Evolutionary conservation across 2,888 invertebrate genomes (phyloP).

Genomic region (Cosmia trapezina): DNA sequence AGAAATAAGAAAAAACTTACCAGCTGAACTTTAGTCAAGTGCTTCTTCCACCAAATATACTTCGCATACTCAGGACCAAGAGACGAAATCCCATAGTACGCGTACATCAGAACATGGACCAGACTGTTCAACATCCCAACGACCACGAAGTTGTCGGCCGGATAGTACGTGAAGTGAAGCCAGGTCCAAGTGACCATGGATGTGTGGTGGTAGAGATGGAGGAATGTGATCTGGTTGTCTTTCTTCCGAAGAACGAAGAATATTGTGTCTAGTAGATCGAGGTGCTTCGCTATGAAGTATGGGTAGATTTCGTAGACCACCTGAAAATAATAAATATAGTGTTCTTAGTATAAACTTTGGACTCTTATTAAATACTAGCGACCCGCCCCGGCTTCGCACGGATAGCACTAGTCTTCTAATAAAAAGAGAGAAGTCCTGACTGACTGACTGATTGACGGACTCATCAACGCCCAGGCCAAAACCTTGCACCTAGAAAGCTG

Average conservation of each 20-base stretch:
- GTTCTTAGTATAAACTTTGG: neutral
- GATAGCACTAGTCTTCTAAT: too few species aligned
- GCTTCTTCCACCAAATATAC: constrained; percentile 96
- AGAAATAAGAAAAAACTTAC: constrained; percentile 67
- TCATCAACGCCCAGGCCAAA: too few species aligned
- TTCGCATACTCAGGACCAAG: constrained; percentile 93
- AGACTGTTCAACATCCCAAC: constrained; percentile 94
- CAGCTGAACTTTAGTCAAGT: constrained; percentile 95
- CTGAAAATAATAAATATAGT: constrained; percentile 69
- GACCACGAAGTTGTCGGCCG: constrained; percentile 94
- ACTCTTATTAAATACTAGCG: neutral
- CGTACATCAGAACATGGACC: constrained; percentile 95
- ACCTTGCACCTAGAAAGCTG: too few species aligned
- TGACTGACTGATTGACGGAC: too few species aligned
- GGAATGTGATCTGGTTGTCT: constrained; percentile 94
- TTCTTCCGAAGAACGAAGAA: constrained; percentile 97
- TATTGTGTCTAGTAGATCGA: constrained; percentile 94
- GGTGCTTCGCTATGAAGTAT: constrained; percentile 94
- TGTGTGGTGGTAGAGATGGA: constrained; percentile 97
- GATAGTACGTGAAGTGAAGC: constrained; percentile 93
- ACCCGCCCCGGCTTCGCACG: too few species aligned
- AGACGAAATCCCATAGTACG: constrained; percentile 94
- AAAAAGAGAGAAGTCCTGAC: too few species aligned
- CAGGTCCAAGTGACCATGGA: constrained; percentile 94
- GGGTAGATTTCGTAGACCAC: constrained; percentile 89